Percentiles rank a stretch among this genome's conserved stretches.
Conservation (phyloP, 2,113 vertebrate genomes). For the Picathartes gymnocephalus region DNA sequence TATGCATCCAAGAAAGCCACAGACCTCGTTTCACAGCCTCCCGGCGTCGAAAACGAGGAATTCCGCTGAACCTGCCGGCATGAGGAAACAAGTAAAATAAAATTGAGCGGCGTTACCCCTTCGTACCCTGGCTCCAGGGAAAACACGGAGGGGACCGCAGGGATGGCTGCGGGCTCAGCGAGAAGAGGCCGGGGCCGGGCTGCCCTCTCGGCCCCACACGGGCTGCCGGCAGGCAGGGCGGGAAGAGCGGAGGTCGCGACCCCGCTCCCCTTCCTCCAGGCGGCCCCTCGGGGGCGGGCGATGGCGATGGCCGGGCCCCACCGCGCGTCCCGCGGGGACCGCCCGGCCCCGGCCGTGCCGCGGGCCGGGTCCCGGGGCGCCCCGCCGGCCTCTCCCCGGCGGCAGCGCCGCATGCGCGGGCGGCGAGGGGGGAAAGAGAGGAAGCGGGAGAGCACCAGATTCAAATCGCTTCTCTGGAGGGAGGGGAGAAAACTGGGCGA, state of each 20-base stretch:
- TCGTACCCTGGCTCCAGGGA: background rate
- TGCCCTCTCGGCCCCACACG: background rate
- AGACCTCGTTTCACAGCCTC: background rate
- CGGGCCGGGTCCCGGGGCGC: background rate
- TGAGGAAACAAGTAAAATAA: background rate
- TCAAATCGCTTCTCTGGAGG: slow-evolving; percentile 8
- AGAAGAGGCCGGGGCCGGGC: background rate
- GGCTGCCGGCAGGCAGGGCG: background rate
- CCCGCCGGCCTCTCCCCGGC: background rate
- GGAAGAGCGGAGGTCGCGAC: background rate
- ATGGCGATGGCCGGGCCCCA: rapidly evolving
- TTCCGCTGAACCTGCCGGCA: background rate
- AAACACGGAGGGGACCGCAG: background rate
- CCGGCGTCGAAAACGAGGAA: background rate
- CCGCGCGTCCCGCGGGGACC: background rate
- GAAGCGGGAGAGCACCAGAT: slow-evolving; percentile 17
- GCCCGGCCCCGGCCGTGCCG: background rate
- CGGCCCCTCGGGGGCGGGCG: background rate
- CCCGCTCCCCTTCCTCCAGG: background rate
- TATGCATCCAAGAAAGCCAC: background rate
- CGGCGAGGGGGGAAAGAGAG: background rate
- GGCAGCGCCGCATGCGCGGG: background rate
- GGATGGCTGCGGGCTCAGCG: background rate
- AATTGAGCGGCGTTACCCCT: background rate
- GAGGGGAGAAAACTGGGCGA: background rate